Evolutionary conservation across 2,113 vertebrate species (phyloP).

Genomic region (Tragelaphus strepsiceros): DNA sequence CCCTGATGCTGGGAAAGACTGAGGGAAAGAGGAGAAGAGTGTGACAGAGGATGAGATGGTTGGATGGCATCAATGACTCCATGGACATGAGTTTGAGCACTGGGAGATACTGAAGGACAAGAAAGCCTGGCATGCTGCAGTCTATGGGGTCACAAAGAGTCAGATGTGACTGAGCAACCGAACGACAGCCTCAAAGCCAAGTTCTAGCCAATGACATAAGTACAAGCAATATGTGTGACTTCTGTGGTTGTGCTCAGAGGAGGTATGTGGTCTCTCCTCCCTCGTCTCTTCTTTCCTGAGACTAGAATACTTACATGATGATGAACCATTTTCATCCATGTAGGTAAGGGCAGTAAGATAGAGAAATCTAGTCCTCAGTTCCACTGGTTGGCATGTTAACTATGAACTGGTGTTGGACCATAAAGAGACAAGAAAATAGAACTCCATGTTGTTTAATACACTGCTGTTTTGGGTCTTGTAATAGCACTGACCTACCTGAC

Average conservation of each 20-base stretch:
- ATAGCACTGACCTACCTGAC: neutral
- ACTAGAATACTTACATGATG: neutral
- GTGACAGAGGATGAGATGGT: neutral
- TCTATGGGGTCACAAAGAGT: neutral
- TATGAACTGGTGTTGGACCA: neutral
- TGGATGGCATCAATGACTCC: neutral
- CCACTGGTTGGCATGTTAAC: neutral
- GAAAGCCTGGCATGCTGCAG: neutral
- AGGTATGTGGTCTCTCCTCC: neutral
- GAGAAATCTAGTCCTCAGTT: neutral
- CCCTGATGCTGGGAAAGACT: neutral
- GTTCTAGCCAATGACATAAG: neutral
- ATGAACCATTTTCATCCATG: neutral
- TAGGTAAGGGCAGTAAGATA: neutral
- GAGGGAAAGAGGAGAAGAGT: neutral
- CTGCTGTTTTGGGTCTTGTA: neutral
- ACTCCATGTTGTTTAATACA: neutral
- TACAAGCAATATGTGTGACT: neutral
- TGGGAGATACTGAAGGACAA: neutral
- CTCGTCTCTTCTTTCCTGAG: neutral
- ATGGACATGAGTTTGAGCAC: neutral
- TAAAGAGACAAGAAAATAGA: neutral
- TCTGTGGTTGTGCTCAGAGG: neutral
- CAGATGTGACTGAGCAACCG: accelerated
- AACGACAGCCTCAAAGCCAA: neutral